phyloP scores from a whole-genome alignment of 92 coral and sea anemone species.

The Zoanthus solanderi region DNA sequence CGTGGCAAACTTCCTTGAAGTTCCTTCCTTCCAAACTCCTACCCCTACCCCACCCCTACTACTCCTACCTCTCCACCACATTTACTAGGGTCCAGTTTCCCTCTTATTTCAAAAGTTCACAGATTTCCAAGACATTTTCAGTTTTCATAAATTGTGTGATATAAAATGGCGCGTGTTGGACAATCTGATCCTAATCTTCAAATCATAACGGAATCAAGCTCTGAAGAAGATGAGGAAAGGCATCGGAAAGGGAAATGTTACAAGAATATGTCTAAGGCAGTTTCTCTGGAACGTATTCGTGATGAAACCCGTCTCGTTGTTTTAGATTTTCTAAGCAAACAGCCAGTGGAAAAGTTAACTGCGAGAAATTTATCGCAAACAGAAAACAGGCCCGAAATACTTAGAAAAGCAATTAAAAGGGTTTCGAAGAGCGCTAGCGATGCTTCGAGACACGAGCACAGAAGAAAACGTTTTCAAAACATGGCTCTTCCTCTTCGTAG shows the following conservation, averaged over 20 bases:
- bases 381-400: constrained; percentile 63
- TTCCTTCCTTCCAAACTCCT: too few species aligned
- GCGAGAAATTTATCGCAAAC: constrained; percentile 76
- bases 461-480: constrained; percentile 75
- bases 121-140: too few species aligned
- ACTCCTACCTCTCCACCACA: too few species aligned
- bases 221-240: constrained; percentile 51
- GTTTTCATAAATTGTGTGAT: neutral
- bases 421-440: constrained; percentile 91
- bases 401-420: constrained; percentile 55
- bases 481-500: constrained; percentile 87
- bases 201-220: constrained; percentile 40
- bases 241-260: neutral
- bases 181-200: constrained; percentile 44
- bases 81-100: too few species aligned
- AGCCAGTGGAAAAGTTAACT: constrained; percentile 84
- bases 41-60: too few species aligned
- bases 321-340: constrained; percentile 80
- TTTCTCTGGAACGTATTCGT: constrained; percentile 83
- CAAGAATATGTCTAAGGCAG: constrained; percentile 47
- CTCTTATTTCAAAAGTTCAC: too few species aligned
- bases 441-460: constrained; percentile 80
- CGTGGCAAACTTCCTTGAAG: too few species aligned
- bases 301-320: constrained; percentile 96
- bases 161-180: constrained; percentile 52